phyloP scores from a whole-genome alignment of 2,888 invertebrate species.

The Scaptomyza polygonia region DNA sequence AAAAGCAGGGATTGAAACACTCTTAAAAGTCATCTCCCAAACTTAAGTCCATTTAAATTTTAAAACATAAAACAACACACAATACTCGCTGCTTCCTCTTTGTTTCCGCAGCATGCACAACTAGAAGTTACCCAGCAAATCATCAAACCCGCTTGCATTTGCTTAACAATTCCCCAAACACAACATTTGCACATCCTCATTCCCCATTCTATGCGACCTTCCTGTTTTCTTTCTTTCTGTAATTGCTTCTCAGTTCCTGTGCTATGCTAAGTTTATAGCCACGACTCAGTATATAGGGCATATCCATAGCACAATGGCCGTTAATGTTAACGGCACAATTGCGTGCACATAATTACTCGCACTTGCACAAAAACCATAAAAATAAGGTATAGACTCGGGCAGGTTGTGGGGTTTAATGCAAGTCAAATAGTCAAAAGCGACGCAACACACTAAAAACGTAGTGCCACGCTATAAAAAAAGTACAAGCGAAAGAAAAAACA shows the following conservation, averaged over 20 bases:
- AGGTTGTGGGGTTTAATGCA: conserved; percentile 36
- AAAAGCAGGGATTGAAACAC: not conserved
- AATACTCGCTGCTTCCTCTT: not conserved
- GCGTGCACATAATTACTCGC: conserved; percentile 73
- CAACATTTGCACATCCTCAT: not conserved
- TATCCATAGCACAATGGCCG: conserved; percentile 13
- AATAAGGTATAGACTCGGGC: conserved; percentile 7
- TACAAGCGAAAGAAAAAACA: not conserved
- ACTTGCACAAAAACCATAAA: conserved; percentile 43
- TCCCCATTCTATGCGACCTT: not conserved
- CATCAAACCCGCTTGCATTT: conserved; percentile 4
- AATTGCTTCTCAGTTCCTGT: conserved; percentile 9
- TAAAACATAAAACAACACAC: not conserved
- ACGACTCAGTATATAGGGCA: conserved; percentile 10
- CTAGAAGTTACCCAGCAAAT: not conserved
- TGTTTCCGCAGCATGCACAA: not conserved
- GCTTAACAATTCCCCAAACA: conserved; percentile 3
- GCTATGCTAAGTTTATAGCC: conserved; percentile 2
- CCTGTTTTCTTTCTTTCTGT: not conserved
- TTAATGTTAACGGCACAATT: conserved; percentile 63
- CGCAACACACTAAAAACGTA: conserved; percentile 31
- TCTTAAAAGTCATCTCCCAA: not conserved
- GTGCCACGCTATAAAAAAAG: conserved; percentile 10
- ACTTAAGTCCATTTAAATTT: not conserved
- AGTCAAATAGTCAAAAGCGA: conserved; percentile 34